These are phyloP conservation scores for Microtus richardsoni DNA, from an alignment of 2,113 vertebrate genomes.

Conservation along the genomic window DNA sequence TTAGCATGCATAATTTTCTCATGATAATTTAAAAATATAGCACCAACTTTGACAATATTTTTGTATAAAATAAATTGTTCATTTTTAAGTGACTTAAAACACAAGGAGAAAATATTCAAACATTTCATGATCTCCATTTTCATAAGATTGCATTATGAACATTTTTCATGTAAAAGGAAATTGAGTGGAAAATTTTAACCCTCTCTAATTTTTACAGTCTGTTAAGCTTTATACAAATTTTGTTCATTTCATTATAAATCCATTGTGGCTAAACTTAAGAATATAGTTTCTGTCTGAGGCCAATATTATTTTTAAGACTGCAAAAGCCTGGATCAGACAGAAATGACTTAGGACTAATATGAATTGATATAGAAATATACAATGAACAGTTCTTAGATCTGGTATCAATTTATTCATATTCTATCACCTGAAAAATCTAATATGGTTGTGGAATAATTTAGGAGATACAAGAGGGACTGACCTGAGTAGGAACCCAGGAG, in stretches of 20 bases:
- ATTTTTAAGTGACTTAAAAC: background rate
- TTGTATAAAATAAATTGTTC: slow-evolving; percentile 1
- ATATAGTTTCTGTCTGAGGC: background rate
- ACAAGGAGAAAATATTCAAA: background rate
- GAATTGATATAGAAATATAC: background rate
- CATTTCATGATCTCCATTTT: background rate
- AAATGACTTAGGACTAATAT: background rate
- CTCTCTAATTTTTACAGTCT: background rate
- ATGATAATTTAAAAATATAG: background rate
- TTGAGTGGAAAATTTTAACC: background rate
- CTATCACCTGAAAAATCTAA: background rate
- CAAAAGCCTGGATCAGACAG: background rate
- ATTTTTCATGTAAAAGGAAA: background rate
- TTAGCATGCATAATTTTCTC: background rate
- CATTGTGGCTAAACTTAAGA: background rate
- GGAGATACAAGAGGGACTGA: background rate
- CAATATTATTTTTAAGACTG: background rate
- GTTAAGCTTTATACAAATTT: background rate
- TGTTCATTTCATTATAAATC: background rate
- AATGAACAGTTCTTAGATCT: background rate
- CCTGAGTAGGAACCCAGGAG: background rate
- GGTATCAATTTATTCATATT: background rate
- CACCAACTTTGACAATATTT: background rate
- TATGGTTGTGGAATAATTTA: background rate
- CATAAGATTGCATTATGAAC: background rate